Base-by-base conservation (phyloP, 2,888 invertebrate genomes). In the Schrankia costaestrigalis region DNA sequence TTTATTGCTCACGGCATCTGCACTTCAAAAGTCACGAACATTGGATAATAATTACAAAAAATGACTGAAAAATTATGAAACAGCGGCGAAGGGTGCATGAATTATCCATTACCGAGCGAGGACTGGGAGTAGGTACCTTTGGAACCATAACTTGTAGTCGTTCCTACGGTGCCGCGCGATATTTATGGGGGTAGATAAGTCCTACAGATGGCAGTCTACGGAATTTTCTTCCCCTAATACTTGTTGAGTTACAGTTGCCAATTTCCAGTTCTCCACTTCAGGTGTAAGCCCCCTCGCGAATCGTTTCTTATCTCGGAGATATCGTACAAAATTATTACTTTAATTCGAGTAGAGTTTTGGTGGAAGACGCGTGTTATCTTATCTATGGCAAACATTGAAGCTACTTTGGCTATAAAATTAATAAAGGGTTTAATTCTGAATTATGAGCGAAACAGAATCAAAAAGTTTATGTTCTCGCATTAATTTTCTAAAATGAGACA, bases 241-340 rank as follows among this genome's bases (percentile, higher is more conserved):
- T 85, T 79, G 84, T 83, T 86, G 85, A 87, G 78, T 85, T 85
- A 87, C 83, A 76, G 78, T 73, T 78, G 79, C 80, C 85, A 87
- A 87, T 87, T 85, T 85, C 76, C 78, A 80, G 75, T 62, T 70
- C 70, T 71, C 68, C 78, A 78, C 79, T 83, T 78, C 81, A 82
- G 84, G 85, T 84, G 75, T 58, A 55, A 56, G 59, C 63, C 58
- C 67, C 44, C 22, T 39, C 47, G 48, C 56, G 63, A 57, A 63
- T 64, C 56, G 63, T 63, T 56, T 39, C 42, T 43, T 56, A 59
- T 52, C 31, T 37, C 17, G 11, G 24, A 44, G 40, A 41, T 52
- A 44, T 43, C 42, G 38, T 30, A 32, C 27, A 35, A 46, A 46
- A n/a, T 44, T 41, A 48, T 41, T 11, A 14, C 27, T 29, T 29